A percentile compares a stretch with the other conserved stretches of the same genome.
phyloP scores from a whole-genome alignment of 1,140 invertebrate genomes.

The Monomorium pharaonis region DNA sequence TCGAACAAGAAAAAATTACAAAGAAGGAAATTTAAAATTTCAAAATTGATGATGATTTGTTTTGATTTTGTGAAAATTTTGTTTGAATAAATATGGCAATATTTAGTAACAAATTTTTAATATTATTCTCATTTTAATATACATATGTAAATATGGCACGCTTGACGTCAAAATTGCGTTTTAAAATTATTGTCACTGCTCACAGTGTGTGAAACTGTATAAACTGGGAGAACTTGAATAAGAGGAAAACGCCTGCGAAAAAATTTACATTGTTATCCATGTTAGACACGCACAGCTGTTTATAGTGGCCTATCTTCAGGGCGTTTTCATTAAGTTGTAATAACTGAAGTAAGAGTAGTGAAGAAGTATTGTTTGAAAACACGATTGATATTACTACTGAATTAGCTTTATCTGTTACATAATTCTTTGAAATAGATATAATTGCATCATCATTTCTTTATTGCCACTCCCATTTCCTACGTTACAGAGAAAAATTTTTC shows the following conservation, averaged over 20 bases:
- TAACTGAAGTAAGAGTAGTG: neutral
- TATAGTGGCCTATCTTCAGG: constrained; percentile 16
- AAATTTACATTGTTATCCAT: neutral
- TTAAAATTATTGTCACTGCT: neutral
- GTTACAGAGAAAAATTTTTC: too few species aligned
- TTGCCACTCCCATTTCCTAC: too few species aligned
- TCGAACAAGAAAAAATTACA: too few species aligned
- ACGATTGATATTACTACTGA: neutral
- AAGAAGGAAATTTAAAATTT: too few species aligned
- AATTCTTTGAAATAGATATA: neutral
- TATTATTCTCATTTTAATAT: neutral
- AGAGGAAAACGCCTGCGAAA: neutral
- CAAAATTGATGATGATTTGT: neutral
- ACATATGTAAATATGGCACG: neutral
- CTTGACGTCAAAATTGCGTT: neutral
- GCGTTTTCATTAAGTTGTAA: neutral
- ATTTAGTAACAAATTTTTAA: neutral
- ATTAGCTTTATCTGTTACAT: neutral
- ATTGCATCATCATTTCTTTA: too few species aligned
- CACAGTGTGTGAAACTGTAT: neutral
- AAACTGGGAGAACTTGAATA: neutral
- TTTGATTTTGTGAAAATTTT: neutral
- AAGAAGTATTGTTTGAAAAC: neutral
- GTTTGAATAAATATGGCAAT: neutral
- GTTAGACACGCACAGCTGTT: neutral